Percentiles rank a stretch among this genome's conserved stretches.
Evolutionary conservation across 2,797 vertebrate species (phyloP).

Genomic region (Sebastes itinus): DNA sequence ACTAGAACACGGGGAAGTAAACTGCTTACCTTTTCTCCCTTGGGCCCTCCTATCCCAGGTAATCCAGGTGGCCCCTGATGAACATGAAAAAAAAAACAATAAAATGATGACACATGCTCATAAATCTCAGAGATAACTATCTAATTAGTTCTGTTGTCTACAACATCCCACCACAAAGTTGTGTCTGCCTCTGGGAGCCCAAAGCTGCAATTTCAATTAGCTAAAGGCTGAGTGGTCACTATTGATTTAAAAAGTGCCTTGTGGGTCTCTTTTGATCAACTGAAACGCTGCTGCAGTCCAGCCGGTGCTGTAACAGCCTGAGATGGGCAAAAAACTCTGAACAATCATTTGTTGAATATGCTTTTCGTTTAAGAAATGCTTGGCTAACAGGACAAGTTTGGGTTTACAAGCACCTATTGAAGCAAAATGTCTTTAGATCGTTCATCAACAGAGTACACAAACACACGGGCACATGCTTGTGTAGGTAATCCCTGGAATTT

Average conservation of each 20-base stretch:
- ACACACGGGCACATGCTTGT: slow-evolving; percentile 43
- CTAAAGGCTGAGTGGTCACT: slow-evolving; percentile 69
- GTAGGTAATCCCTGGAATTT: slow-evolving; percentile 73
- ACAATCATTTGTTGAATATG: slow-evolving; percentile 15
- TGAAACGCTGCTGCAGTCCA: slow-evolving; percentile 38
- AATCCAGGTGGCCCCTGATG: slow-evolving; percentile 91
- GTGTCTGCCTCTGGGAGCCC: slow-evolving; percentile 40
- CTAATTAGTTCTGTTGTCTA: slow-evolving; percentile 48
- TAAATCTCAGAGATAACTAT: slow-evolving; percentile 45
- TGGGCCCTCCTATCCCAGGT: slow-evolving; percentile 91
- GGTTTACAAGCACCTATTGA: background rate
- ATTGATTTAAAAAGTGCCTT: slow-evolving; percentile 71
- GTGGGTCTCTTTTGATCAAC: slow-evolving; percentile 37
- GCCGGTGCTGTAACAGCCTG: slow-evolving; percentile 20
- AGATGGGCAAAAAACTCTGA: slow-evolving; percentile 24
- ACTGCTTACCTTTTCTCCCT: slow-evolving; percentile 93
- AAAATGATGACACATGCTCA: background rate
- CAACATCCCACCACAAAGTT: slow-evolving; percentile 45
- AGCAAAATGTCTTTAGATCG: slow-evolving; percentile 14
- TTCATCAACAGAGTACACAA: slow-evolving; percentile 41
- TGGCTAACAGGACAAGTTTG: background rate
- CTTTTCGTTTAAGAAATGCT: slow-evolving; percentile 18
- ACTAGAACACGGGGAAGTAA: background rate
- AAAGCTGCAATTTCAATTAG: slow-evolving; percentile 71
- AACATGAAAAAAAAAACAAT: slow-evolving; percentile 32